Conservation (phyloP, 2,113 vertebrate genomes). For the Symphodus melops region DNA sequence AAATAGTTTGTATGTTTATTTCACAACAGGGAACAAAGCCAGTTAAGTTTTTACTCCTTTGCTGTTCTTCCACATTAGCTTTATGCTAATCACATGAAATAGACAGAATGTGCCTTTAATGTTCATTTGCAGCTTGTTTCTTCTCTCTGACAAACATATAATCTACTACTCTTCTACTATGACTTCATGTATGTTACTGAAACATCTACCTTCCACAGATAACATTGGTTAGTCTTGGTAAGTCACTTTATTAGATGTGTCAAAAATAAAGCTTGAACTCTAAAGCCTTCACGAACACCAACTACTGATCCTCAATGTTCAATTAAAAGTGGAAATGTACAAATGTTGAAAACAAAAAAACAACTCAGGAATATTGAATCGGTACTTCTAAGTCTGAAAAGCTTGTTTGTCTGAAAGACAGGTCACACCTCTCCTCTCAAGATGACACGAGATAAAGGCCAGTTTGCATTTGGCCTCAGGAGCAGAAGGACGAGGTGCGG, state of each 20-base stretch:
- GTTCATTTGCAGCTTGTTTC: background rate
- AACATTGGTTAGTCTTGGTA: too few relatives aligned
- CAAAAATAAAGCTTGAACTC: background rate
- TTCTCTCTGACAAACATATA: background rate
- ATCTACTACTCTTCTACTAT: too few relatives aligned
- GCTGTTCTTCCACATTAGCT: too few relatives aligned
- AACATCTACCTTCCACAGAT: conserved; percentile 3
- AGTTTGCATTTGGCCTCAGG: conserved; percentile 48
- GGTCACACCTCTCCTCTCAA: background rate
- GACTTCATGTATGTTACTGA: background rate
- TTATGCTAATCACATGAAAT: too few relatives aligned
- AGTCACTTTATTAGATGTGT: too few relatives aligned
- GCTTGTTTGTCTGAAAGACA: background rate
- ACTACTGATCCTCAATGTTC: background rate
- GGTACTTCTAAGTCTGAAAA: background rate
- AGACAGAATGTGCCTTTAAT: too few relatives aligned
- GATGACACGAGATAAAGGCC: conserved; percentile 28
- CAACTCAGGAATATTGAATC: too few relatives aligned
- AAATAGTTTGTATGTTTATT: too few relatives aligned
- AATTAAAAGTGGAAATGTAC: background rate
- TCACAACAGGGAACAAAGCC: too few relatives aligned
- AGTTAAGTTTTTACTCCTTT: background rate
- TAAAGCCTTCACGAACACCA: background rate
- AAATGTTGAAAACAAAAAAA: too few relatives aligned
- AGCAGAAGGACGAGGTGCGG: conserved; percentile 17